Percentiles rank a stretch among this genome's conserved stretches.
These are phyloP conservation scores for Amblyjoppa proteus DNA, from an alignment of 2,888 invertebrate genomes.

Conservation along the genomic window DNA sequence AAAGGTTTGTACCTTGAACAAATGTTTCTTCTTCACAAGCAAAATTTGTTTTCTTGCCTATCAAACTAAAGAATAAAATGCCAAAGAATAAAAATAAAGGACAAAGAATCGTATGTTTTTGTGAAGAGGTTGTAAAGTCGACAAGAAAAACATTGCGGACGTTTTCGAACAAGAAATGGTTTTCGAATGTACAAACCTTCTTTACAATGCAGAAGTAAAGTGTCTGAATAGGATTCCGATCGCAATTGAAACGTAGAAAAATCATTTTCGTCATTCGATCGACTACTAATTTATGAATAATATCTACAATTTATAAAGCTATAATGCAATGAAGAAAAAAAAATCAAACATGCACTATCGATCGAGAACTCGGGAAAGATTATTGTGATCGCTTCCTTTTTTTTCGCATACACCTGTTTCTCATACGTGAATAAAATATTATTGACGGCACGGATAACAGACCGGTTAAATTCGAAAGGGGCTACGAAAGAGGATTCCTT, in stretches of 20 bases:
- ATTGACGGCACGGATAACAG: background rate
- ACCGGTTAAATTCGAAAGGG: slow-evolving; percentile 25
- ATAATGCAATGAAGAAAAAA: background rate
- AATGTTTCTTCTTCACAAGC: background rate
- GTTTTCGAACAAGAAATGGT: background rate
- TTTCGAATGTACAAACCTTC: background rate
- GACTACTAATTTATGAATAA: too few species aligned
- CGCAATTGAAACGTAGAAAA: too few species aligned
- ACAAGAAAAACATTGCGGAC: background rate
- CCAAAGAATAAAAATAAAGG: too few species aligned
- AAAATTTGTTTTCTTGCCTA: background rate
- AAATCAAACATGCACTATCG: background rate
- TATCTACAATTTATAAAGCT: too few species aligned
- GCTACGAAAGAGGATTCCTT: background rate
- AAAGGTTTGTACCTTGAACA: background rate
- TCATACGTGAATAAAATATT: background rate
- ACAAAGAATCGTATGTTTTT: too few species aligned
- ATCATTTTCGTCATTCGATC: background rate
- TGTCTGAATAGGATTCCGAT: too few species aligned
- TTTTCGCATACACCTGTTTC: background rate
- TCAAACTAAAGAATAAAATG: too few species aligned
- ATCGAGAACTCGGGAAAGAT: background rate
- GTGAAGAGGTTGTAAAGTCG: background rate
- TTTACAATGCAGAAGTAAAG: background rate
- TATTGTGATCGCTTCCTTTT: background rate